Base-by-base conservation (phyloP, 1,140 invertebrate species). In the Galleria mellonella region DNA sequence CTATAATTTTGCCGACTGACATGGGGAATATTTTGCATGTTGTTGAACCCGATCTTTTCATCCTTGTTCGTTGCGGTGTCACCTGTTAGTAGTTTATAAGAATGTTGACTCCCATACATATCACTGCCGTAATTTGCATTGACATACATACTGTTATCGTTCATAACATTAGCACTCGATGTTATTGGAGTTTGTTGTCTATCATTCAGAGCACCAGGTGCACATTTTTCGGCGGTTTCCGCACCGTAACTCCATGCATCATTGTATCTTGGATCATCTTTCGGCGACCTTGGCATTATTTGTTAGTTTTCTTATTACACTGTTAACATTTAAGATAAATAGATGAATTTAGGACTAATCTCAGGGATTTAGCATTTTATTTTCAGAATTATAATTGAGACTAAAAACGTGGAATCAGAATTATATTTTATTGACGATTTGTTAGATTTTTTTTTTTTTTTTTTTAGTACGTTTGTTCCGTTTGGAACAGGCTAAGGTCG, bases 201-300 rank as follows among this genome's bases (percentile, higher is more conserved):
- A 32, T 78, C 76, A 52, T 62, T 72, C 45, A 76, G 49, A 29
- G 42, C 47, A 40, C 65, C 69, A 68, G 78, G 65, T 62, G 71
- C 38, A 60, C 67, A 72, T 44, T 69, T 72, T 51, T 77, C 74
- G 39, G 64, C 57, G 51, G 64, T 62, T 61, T 82, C 72, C 51
- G 69, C 48, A 47, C 58, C 62, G 54, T 76, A 83, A 59, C 78
- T 85, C 82, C 82, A 85, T 60, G 72, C 69, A 64, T 84, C 75
- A 53, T 64, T 77, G 66, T 76, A 78, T 62, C 66, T 72, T 44
- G 76, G 70, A 63, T 82, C 76, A 67, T 85, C 77, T 42, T 75
- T 74, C 46, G 72, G 72, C 75, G 75, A 82, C 76, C 82, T 83
- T 79, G 76, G 76, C 82, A 85, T 85, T 67, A 50, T 77, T 63